Evolutionary conservation across 2,888 invertebrate genomes (phyloP).

Genomic region (Caenorhabditis plicata): DNA sequence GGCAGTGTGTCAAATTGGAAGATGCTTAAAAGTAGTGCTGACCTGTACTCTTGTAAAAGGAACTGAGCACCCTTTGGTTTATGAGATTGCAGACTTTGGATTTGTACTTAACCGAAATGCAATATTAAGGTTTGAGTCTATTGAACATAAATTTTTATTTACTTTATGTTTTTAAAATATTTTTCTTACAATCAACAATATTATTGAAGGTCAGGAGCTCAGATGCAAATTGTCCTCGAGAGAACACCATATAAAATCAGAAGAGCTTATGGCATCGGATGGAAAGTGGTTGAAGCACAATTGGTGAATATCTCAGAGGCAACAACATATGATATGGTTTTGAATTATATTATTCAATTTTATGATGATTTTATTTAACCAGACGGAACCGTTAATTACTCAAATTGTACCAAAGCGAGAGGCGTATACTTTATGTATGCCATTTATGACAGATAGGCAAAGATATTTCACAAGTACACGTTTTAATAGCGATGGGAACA

Average conservation of each 20-base stretch:
- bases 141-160: too few relatives aligned
- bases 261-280: not conserved
- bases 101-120: not conserved
- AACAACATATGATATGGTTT: not conserved
- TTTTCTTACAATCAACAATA: too few relatives aligned
- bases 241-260: not conserved
- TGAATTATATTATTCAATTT: too few relatives aligned
- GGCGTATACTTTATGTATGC: not conserved
- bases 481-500: not conserved
- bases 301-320: not conserved
- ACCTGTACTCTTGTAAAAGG: not conserved
- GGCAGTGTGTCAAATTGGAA: not conserved
- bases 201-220: not conserved
- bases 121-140: not conserved
- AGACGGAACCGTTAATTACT: not conserved
- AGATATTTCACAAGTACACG: too few relatives aligned
- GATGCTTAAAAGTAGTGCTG: not conserved
- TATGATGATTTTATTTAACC: too few relatives aligned
- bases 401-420: not conserved
- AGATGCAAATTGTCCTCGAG: constrained; percentile 2
- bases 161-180: too few relatives aligned
- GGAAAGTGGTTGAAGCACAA: not conserved
- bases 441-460: not conserved
- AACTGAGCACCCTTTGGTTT: not conserved
- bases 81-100: constrained; percentile 1